Evolutionary conservation across 2,797 vertebrate species (phyloP).

Genomic region (Menidia menidia): DNA sequence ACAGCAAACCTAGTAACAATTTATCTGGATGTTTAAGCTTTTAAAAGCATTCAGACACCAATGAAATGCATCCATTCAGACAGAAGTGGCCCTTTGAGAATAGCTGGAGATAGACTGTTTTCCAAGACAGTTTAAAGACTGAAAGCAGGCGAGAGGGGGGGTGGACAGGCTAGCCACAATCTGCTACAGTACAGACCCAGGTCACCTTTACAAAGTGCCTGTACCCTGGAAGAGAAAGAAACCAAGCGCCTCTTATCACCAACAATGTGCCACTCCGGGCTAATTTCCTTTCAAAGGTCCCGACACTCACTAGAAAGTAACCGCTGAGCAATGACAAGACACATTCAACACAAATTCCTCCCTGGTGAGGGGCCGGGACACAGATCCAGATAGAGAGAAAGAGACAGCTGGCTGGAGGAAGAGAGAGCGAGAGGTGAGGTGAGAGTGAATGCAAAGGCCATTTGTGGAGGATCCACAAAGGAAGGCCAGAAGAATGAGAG

Average conservation of each 20-base stretch:
- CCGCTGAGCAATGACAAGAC: conserved; percentile 70
- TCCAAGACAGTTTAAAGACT: conserved; percentile 71
- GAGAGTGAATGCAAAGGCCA: conserved; percentile 69
- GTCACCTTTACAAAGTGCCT: conserved; percentile 75
- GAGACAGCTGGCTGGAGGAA: conserved; percentile 60
- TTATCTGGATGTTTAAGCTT: conserved; percentile 37
- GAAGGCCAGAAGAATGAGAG: conserved; percentile 63
- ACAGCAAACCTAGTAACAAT: conserved; percentile 48
- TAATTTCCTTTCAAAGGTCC: conserved; percentile 75
- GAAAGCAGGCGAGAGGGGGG: conserved; percentile 59
- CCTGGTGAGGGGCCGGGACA: conserved; percentile 66
- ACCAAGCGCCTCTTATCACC: conserved; percentile 74
- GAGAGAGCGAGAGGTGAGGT: conserved; percentile 61
- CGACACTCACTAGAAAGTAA: conserved; percentile 69
- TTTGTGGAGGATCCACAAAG: conserved; percentile 69
- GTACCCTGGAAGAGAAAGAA: conserved; percentile 66
- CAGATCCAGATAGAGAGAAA: conserved; percentile 72
- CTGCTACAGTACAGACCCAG: conserved; percentile 51
- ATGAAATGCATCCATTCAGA: conserved; percentile 61
- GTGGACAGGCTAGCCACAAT: conserved; percentile 58
- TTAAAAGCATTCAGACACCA: conserved; percentile 51
- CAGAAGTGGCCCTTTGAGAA: conserved; percentile 67
- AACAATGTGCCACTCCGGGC: conserved; percentile 75
- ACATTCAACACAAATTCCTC: conserved; percentile 77
- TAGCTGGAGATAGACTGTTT: conserved; percentile 65